Evolutionary conservation across 2,113 vertebrate species (phyloP), one percentile per base, ranked within the genome.

Genomic region (Litocranius walleri): DNA sequence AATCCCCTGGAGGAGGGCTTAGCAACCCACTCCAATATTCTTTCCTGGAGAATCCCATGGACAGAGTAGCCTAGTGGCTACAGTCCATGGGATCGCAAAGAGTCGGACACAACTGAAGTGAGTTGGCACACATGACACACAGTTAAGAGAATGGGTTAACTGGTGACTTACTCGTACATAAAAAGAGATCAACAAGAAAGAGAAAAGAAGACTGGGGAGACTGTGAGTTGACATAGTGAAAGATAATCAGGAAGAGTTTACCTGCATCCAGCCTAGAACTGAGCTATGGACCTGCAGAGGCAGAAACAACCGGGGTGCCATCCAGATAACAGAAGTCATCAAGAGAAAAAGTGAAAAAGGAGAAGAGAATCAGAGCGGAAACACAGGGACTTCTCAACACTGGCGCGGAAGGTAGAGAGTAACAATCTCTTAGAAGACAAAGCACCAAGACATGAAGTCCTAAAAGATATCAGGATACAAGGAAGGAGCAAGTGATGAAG

Each of bases 251-350:
- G 29, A 57, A 0, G 7, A 52, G 21, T 64, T 14, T 9, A 56
- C 16, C 29, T 67, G 64, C n/a, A 21, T 54, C 12, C n/a, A 50
- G 50, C 29, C n/a, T 7, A 7, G 30, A 94, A 48, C 7, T 64
- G 15, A 80, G 62, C 43, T 56, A 17, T 9, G 33, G 48, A 45
- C 71, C 33, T 94, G 67, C 3, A 64, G 36, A 54, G 30, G 59
- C 2, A 86, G 43, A 82, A 71, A 85, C 23, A 30, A 77, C 23
- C 0, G 0, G 3, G 1, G 4, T 45, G 86, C 21, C 6, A 54
- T 50, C 36, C 48, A 54, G 3, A 10, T 40, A 52, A 90, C 23
- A 54, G 43, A 84, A 57, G 43, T 57, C 30, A 52, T 7, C 36
- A 78, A 25, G 56, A 45, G 27, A 54, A 83, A 92, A 88, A 92